These are phyloP conservation scores for Anisognathus igniventris DNA, from an alignment of 2,797 vertebrate species.

Conservation along the genomic window DNA sequence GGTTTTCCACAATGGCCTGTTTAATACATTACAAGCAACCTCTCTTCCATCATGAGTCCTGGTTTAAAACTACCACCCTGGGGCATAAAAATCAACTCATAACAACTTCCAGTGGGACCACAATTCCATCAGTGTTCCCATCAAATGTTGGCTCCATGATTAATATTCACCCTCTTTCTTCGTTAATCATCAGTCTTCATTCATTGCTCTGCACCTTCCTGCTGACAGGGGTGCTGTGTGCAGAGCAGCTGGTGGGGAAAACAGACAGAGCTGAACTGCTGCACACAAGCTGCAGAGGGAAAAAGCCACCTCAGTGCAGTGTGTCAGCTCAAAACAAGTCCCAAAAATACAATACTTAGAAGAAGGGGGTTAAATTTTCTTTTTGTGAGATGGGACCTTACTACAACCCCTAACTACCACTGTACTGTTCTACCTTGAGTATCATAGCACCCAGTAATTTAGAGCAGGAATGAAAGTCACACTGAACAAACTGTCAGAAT, in stretches of 20 bases:
- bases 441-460: not conserved
- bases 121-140: constrained; percentile 66
- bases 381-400: not conserved
- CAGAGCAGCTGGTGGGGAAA: constrained; percentile 52
- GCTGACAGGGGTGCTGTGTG: constrained; percentile 29
- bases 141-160: constrained; percentile 66
- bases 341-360: not conserved
- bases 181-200: constrained; percentile 70
- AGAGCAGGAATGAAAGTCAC: not conserved
- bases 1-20: not conserved
- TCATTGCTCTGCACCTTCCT: constrained; percentile 21
- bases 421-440: not conserved
- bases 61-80: constrained; percentile 48
- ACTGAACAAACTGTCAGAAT: not conserved
- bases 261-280: constrained; percentile 26
- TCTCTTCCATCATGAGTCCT: constrained; percentile 49
- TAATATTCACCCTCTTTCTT: constrained; percentile 70
- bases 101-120: constrained; percentile 70
- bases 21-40: constrained; percentile 18
- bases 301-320: constrained; percentile 19
- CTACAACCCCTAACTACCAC: rapidly evolving
- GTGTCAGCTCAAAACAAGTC: constrained; percentile 6
- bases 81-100: constrained; percentile 66
- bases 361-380: not conserved
- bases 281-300: constrained; percentile 32